Conservation (phyloP, 2,888 invertebrate genomes). For the Parnassius apollo region DNA sequence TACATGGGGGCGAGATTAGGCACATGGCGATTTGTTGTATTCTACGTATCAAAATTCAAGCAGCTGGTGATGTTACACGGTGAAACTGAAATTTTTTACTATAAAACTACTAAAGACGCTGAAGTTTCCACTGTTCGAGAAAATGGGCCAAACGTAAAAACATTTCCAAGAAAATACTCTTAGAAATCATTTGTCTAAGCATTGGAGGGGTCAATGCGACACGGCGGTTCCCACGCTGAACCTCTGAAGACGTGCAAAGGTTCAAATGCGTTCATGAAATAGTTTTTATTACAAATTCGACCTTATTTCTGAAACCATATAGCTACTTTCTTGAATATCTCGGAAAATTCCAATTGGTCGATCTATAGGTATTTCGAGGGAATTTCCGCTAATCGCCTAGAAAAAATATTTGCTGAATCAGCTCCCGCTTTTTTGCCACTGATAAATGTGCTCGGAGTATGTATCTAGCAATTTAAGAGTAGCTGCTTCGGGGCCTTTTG, state of each 20-base stretch:
- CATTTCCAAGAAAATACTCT: slow-evolving; percentile 64
- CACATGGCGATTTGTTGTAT: too few relatives aligned
- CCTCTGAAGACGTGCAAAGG: slow-evolving; percentile 43
- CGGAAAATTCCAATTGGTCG: slow-evolving; percentile 37
- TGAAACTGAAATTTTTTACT: not conserved
- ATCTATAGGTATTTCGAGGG: slow-evolving; percentile 67
- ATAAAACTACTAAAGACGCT: slow-evolving; percentile 22
- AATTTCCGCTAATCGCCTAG: slow-evolving; percentile 75
- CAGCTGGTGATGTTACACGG: too few relatives aligned
- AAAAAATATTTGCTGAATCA: slow-evolving; percentile 78
- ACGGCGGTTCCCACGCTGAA: slow-evolving; percentile 72
- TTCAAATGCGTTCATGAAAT: slow-evolving; percentile 23
- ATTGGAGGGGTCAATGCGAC: slow-evolving; percentile 72
- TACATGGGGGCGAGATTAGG: too few relatives aligned
- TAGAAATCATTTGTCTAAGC: slow-evolving; percentile 73
- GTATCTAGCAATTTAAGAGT: slow-evolving; percentile 62
- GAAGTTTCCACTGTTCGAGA: slow-evolving; percentile 28
- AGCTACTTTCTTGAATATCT: slow-evolving; percentile 8
- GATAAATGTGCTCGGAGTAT: slow-evolving; percentile 72
- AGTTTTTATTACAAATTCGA: slow-evolving; percentile 28
- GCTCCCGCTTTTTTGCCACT: slow-evolving; percentile 65
- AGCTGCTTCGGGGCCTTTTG: slow-evolving; percentile 46
- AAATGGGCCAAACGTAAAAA: slow-evolving; percentile 47
- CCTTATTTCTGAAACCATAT: slow-evolving; percentile 35
- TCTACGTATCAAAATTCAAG: too few relatives aligned